Conservation (phyloP, 2,113 vertebrate species). For the Gnathonemus echidnorhynchus region DNA sequence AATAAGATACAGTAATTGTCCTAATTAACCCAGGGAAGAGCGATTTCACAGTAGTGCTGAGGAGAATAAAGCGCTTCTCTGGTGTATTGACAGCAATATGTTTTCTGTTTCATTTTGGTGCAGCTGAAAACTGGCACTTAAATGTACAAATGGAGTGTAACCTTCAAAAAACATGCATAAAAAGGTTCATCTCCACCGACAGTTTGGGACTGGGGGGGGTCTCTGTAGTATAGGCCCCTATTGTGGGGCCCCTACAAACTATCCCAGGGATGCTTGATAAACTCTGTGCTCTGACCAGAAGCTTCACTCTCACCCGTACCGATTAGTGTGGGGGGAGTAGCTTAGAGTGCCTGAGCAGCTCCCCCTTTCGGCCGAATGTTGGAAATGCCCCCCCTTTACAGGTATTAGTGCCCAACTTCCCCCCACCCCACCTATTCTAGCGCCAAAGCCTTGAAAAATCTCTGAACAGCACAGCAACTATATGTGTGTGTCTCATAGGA, state of each 20-base stretch:
- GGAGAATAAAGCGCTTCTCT: conserved; percentile 32
- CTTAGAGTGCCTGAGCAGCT: neutral
- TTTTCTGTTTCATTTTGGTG: neutral
- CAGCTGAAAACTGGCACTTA: neutral
- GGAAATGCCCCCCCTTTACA: neutral
- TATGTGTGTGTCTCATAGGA: neutral
- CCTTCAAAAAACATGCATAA: neutral
- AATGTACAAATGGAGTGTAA: neutral
- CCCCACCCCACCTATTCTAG: neutral
- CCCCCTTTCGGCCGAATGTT: neutral
- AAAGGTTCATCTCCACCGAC: neutral
- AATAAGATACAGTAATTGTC: conserved; percentile 82
- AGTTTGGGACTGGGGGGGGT: neutral
- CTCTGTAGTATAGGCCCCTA: neutral
- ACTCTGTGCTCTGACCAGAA: neutral
- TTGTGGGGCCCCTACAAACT: neutral
- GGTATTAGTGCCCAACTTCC: neutral
- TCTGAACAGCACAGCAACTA: neutral
- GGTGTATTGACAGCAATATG: conserved; percentile 6
- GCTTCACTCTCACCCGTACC: neutral
- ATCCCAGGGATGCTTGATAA: neutral
- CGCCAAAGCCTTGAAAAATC: neutral
- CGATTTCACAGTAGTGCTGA: conserved; percentile 41
- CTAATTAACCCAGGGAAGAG: conserved; percentile 70
- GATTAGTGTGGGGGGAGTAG: neutral